phyloP scores from a whole-genome alignment of 2,113 vertebrate species.

The Eptesicus fuscus region DNA sequence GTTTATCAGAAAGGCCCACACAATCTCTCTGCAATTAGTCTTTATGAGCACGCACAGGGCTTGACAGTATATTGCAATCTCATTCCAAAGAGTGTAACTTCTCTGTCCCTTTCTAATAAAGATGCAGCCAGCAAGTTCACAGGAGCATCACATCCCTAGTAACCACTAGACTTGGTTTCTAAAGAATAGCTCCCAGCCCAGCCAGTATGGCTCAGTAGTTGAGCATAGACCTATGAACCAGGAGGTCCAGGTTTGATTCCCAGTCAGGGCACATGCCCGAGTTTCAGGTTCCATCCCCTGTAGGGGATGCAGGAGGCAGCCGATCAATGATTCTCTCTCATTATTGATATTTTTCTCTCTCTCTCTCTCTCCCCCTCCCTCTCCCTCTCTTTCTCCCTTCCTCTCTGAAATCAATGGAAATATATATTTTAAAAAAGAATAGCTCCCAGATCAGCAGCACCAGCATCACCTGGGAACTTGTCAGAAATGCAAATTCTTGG shows the following conservation, averaged over 20 bases:
- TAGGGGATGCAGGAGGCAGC: too few relatives aligned
- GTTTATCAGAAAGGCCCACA: constrained; percentile 34
- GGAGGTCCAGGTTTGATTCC: too few relatives aligned
- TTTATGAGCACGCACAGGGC: background rate
- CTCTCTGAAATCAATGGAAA: too few relatives aligned
- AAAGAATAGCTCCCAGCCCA: background rate
- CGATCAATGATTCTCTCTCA: too few relatives aligned
- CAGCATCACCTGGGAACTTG: background rate
- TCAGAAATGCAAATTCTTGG: background rate
- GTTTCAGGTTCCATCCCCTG: too few relatives aligned
- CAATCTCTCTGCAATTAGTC: background rate
- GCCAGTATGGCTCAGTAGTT: too few relatives aligned
- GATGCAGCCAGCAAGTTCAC: background rate
- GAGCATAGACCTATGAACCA: too few relatives aligned
- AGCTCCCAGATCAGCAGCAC: background rate
- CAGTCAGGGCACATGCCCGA: too few relatives aligned
- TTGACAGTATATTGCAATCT: background rate
- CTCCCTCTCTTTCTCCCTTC: too few relatives aligned
- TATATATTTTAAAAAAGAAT: background rate
- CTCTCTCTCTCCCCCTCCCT: too few relatives aligned
- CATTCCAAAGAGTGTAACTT: background rate
- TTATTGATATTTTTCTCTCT: too few relatives aligned
- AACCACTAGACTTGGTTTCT: background rate
- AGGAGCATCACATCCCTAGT: background rate
- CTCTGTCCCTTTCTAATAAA: background rate